phyloP scores from a whole-genome alignment of 2,888 invertebrate genomes.

The Phania funesta region DNA sequence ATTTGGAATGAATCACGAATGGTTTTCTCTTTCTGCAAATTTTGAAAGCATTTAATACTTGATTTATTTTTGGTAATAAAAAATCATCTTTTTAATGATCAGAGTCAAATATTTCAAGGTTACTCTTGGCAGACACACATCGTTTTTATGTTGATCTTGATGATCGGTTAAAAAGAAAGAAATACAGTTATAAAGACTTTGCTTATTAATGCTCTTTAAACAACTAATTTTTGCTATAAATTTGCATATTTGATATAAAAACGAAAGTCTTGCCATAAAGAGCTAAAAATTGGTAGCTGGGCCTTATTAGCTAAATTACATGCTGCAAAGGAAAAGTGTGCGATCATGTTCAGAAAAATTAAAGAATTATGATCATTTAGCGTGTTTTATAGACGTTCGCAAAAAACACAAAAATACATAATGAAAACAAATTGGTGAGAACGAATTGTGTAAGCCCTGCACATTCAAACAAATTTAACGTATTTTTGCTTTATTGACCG shows the following conservation, averaged over 20 bases:
- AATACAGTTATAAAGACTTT: constrained; percentile 56
- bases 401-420: not conserved
- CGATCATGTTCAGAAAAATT: not conserved
- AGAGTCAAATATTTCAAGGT: constrained; percentile 59
- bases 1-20: constrained; percentile 54
- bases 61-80: constrained; percentile 27
- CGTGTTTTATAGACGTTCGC: constrained; percentile 16
- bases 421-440: not conserved
- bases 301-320: constrained; percentile 63
- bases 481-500: no score
- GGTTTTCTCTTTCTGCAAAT: not conserved
- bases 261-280: constrained; percentile 3
- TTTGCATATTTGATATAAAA: constrained; percentile 60
- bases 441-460: not conserved
- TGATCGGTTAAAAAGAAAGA: constrained; percentile 25
- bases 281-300: constrained; percentile 48
- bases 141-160: constrained; percentile 25
- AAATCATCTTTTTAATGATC: constrained; percentile 29
- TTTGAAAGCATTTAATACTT: constrained; percentile 31
- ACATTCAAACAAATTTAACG: not conserved
- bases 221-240: constrained; percentile 9
- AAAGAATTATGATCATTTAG: constrained; percentile 38
- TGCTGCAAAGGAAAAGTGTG: constrained; percentile 7
- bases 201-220: constrained; percentile 12
- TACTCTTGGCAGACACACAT: constrained; percentile 45